Conservation (phyloP, 2,888 invertebrate species). For the Apomyelois bistriatella region DNA sequence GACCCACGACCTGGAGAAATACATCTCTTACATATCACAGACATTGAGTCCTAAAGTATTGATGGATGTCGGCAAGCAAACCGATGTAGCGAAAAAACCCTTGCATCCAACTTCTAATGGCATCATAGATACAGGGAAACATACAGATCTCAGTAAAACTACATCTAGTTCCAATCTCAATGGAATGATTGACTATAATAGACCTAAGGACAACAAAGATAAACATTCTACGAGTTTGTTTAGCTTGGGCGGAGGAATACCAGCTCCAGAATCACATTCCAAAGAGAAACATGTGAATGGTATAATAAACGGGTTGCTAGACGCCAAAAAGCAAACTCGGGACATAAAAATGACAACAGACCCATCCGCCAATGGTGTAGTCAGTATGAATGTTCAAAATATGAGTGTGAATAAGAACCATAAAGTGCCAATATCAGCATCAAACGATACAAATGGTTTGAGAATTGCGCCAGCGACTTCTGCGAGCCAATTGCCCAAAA, state of each 20-base stretch:
- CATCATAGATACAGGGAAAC: constrained; percentile 34
- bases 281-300: constrained; percentile 46
- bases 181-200: constrained; percentile 49
- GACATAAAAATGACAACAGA: constrained; percentile 43
- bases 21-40: constrained; percentile 72
- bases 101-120: constrained; percentile 35
- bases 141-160: constrained; percentile 46
- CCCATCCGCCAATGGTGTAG: constrained; percentile 62
- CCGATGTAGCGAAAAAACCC: constrained; percentile 39
- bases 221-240: constrained; percentile 52
- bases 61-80: constrained; percentile 63
- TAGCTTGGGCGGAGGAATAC: constrained; percentile 60
- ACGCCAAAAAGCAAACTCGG: constrained; percentile 46
- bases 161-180: constrained; percentile 37
- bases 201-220: constrained; percentile 48
- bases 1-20: constrained; percentile 71
- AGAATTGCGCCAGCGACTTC: constrained; percentile 51
- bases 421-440: constrained; percentile 55
- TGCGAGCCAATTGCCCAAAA: constrained; percentile 46
- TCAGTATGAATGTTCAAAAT: constrained; percentile 36
- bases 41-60: constrained; percentile 72
- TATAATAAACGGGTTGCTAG: constrained; percentile 50
- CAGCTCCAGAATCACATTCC: constrained; percentile 42
- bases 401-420: constrained; percentile 34
- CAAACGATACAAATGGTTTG: constrained; percentile 41